Base-by-base conservation (phyloP, 2,113 vertebrate species). In the Caranx melampygus region DNA sequence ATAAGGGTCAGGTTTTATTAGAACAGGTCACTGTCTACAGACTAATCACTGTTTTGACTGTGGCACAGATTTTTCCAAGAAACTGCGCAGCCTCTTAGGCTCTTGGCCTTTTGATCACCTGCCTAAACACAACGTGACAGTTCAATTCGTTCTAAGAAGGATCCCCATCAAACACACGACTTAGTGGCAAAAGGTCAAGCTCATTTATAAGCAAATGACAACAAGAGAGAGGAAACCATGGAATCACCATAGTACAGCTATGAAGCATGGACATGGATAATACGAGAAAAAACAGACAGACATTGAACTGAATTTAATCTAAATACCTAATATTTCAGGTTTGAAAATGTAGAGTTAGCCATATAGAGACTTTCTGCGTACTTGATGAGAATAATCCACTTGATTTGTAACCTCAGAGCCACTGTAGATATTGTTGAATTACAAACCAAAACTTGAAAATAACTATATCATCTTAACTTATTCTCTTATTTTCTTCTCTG, bases 51-150 rank as follows among this genome's bases (percentile, higher is more conserved):
- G 35, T 55, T 68, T 75, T 0, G 6, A 57, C 60, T 79, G 37
- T 4, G 0, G 10, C 31, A 21, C 31, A 7, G 13, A 52, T 35
- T 58, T 1, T 78, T 84, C 72, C 66, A 33, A 47, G 79, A 82
- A 81, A 16, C 44, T 10, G 18, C 1, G 13, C 21, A 6, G 5
- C 64, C 42, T 66, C 71, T 33, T 10, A 68, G 68, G 72, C 63
- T 33, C 44, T 21, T 2, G 7, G 69, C 61, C 63, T 12, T 73
- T 42, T 77, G 45, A 72, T 42, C 59, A 34, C 8, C 65, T 47
- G 47, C 26, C 16, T 12, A 61, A 73, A 64, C 54, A 14, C 69
- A 75, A 75, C 3, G 47, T 83, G 77, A 85, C 85, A 74, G 31
- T 12, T 16, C 4, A 55, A 78, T 63, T 83, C 47, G 51, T 42